Conservation (phyloP, 2,888 invertebrate species). For the Ctenicera cuprea region DNA sequence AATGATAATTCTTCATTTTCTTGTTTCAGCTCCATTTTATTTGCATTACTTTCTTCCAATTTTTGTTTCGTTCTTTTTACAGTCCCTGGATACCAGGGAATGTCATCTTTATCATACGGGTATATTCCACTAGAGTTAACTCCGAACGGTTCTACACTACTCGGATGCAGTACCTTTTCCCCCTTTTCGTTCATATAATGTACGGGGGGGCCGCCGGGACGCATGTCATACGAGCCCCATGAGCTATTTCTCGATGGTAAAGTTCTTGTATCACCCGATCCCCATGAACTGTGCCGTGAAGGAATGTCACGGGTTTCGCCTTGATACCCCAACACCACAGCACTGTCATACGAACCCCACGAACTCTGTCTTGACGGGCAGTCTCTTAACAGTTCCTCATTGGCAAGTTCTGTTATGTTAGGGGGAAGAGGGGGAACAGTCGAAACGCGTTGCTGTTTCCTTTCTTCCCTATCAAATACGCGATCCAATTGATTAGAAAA, state of each 20-base stretch:
- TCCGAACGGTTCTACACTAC: conserved; percentile 37
- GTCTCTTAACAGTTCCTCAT: conserved; percentile 68
- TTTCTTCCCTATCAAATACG: conserved; percentile 82
- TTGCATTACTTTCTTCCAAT: conserved; percentile 76
- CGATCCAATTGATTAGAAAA: conserved; percentile 83
- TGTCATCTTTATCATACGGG: conserved; percentile 77
- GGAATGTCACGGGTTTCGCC: conserved; percentile 76
- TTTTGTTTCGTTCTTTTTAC: conserved; percentile 83
- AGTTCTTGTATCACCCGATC: conserved; percentile 82
- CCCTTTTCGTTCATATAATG: conserved; percentile 68
- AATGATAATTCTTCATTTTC: conserved; percentile 32
- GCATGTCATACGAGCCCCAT: conserved; percentile 83
- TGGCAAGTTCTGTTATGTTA: conserved; percentile 65
- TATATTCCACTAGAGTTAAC: too few relatives aligned
- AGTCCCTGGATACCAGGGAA: conserved; percentile 81
- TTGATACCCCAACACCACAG: conserved; percentile 78
- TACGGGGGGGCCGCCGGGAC: conserved; percentile 68
- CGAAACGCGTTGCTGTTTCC: conserved; percentile 70
- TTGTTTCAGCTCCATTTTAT: conserved; percentile 49
- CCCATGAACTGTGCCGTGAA: conserved; percentile 89
- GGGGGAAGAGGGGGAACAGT: conserved; percentile 69
- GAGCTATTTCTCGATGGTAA: conserved; percentile 82
- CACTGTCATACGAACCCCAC: conserved; percentile 87
- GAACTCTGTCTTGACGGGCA: conserved; percentile 83
- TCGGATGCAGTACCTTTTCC: conserved; percentile 58